These are phyloP conservation scores for Alauda arvensis DNA, from an alignment of 2,797 vertebrate species.

Conservation along the genomic window DNA sequence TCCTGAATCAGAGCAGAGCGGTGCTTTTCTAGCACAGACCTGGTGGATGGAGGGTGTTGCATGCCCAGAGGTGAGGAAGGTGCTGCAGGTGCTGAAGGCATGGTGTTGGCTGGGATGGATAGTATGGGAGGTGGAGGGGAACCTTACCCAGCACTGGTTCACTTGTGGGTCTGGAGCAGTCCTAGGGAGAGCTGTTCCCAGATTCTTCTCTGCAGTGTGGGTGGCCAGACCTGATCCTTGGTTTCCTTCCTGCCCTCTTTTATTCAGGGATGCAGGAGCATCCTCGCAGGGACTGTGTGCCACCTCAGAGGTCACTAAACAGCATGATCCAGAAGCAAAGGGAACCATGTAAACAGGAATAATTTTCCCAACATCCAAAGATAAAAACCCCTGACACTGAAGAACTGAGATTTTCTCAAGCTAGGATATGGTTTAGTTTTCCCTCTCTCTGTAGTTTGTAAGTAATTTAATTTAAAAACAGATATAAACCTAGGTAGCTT, in stretches of 20 bases:
- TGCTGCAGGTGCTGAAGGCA: not conserved
- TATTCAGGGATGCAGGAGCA: not conserved
- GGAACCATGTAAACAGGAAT: not conserved
- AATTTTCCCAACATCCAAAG: not conserved
- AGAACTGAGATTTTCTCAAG: not conserved
- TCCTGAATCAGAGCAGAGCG: not conserved
- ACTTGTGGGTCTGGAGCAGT: not conserved
- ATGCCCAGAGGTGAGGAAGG: not conserved
- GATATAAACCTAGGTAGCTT: not conserved
- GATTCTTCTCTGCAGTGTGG: not conserved
- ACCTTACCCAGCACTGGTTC: not conserved
- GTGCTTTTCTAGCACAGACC: not conserved
- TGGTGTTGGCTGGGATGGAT: not conserved
- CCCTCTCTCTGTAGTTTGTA: not conserved
- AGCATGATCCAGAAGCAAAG: not conserved
- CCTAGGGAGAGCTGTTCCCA: not conserved
- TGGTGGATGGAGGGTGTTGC: not conserved
- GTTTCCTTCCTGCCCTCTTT: not conserved
- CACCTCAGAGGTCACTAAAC: not conserved
- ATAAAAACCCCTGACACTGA: not conserved
- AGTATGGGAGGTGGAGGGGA: not conserved
- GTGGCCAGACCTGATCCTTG: not conserved
- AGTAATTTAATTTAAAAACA: not conserved
- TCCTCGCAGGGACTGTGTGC: not conserved
- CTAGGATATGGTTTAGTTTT: not conserved